phyloP scores from a whole-genome alignment of 30 jellyfish, hydroid and myxozoan genomes.

The Turritopsis rubra region DNA sequence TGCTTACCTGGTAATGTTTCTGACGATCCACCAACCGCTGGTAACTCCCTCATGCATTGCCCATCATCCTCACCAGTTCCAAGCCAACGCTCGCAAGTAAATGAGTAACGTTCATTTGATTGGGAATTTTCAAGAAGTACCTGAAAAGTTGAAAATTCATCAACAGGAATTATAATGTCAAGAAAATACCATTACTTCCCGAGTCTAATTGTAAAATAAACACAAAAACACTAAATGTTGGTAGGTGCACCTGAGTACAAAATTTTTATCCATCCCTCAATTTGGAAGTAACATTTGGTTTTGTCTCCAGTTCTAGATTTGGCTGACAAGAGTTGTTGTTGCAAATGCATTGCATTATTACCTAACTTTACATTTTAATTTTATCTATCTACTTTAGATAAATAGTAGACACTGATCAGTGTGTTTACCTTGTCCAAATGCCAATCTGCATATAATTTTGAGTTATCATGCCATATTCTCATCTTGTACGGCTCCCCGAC shows the following conservation, averaged over 20 bases:
- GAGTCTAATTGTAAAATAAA: neutral
- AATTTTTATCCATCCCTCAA: neutral
- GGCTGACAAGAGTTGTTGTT: too few species aligned
- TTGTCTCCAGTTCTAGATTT: neutral
- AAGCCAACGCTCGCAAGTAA: slow-evolving; percentile 80
- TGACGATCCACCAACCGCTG: slow-evolving; percentile 76
- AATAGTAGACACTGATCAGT: too few species aligned
- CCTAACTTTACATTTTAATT: too few species aligned
- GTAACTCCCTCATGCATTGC: slow-evolving; percentile 70
- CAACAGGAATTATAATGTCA: too few species aligned
- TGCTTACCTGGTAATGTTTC: slow-evolving; percentile 74
- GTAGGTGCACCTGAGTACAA: neutral
- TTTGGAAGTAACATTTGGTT: neutral
- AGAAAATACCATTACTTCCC: too few species aligned
- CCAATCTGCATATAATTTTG: slow-evolving; percentile 92
- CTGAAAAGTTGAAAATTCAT: slow-evolving; percentile 23
- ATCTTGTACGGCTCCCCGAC: slow-evolving; percentile 88
- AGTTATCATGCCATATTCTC: slow-evolving; percentile 86
- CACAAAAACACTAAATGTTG: too few species aligned
- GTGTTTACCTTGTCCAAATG: slow-evolving; percentile 79
- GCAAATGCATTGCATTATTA: too few species aligned
- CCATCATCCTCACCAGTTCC: slow-evolving; percentile 94
- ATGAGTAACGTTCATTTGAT: slow-evolving; percentile 55
- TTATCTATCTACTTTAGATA: too few species aligned
- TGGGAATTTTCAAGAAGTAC: slow-evolving; percentile 59